Evolutionary conservation across 2,113 vertebrate species (phyloP).

Genomic region (Dicentrarchus labrax): DNA sequence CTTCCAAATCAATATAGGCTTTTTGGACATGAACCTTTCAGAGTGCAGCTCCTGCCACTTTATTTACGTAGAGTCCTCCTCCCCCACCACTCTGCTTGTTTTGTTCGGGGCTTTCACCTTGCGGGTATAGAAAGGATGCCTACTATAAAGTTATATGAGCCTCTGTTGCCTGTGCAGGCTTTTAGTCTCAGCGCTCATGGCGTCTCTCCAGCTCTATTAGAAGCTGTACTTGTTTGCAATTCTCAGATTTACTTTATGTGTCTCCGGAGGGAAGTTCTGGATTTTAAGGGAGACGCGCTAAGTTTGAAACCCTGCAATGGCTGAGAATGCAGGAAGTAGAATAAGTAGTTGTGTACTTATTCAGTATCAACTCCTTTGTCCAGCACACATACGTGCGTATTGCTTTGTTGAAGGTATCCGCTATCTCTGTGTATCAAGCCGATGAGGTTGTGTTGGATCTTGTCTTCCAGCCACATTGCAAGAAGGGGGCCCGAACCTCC

Average conservation of each 20-base stretch:
- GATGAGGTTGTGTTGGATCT: not conserved
- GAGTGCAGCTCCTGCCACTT: constrained; percentile 19
- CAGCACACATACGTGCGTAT: no score
- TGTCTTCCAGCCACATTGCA: not conserved
- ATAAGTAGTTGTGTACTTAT: not conserved
- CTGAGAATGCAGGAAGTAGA: not conserved
- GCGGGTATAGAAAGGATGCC: constrained; percentile 53
- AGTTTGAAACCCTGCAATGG: constrained; percentile 6
- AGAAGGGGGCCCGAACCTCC: not conserved
- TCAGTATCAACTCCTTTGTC: not conserved
- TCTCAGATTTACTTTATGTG: constrained; percentile 9
- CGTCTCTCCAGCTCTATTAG: constrained; percentile 25
- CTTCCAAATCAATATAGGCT: not conserved
- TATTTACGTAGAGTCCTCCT: constrained; percentile 20
- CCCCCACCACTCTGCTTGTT: constrained; percentile 31
- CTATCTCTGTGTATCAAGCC: not conserved
- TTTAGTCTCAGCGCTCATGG: constrained; percentile 54
- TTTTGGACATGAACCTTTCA: constrained; percentile 25
- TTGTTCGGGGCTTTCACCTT: constrained; percentile 58
- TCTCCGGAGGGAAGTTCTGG: not conserved
- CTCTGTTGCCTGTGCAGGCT: constrained; percentile 46
- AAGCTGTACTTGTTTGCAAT: constrained; percentile 17
- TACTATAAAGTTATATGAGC: constrained; percentile 59
- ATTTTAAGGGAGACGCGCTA: not conserved
- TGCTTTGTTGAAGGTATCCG: not conserved